Evolutionary conservation across 2,888 invertebrate species (phyloP), one percentile per base, ranked within the genome.

Genomic region (Ophioninae sp.): DNA sequence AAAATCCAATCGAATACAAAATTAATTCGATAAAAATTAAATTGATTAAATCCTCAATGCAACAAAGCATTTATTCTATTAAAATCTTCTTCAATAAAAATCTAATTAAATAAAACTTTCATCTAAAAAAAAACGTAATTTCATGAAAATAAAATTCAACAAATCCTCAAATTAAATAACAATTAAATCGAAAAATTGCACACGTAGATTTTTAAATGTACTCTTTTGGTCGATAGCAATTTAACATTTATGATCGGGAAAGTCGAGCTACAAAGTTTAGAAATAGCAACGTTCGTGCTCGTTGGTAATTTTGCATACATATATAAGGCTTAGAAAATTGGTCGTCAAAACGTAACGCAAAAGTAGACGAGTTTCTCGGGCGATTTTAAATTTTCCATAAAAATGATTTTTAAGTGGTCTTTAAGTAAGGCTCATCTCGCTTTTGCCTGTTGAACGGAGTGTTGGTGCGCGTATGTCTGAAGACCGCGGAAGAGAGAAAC

Each of bases 341-440:
- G 8, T 63, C 63, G 63, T 63, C 63, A 63, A 63, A 63, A 63
- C 23, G 63, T 30, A 23, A 23, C 23, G 22, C 23, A 63, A 63
- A 63, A 63, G 6, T 63, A 7, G 0, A 10, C 63, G 23, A 63
- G 63, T 63, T 23, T 63, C 22, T 63, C 23, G 10, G 30, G 7
- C 13, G 23, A 78, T 71, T 58, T 79, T 65, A 30, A 64, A 71
- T 79, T 64, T 64, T 58, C 22, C 22, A 23, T 23, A 63, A 22
- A 23, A 63, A 63, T 63, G 23, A 63, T 23, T 63, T 13, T 8
- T 63, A 23, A 63, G 23, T 23, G 13, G 10, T 23, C 63, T 23
- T 63, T 13, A 51, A 51, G 51, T 51, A 51, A 51, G 13, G 51
- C 51, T 23, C 44, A 51, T 51, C 68, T 68, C 68, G 51, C 23